Evolutionary conservation across 2,888 invertebrate genomes (phyloP).

Genomic region (Nesidiocoris tenuis): DNA sequence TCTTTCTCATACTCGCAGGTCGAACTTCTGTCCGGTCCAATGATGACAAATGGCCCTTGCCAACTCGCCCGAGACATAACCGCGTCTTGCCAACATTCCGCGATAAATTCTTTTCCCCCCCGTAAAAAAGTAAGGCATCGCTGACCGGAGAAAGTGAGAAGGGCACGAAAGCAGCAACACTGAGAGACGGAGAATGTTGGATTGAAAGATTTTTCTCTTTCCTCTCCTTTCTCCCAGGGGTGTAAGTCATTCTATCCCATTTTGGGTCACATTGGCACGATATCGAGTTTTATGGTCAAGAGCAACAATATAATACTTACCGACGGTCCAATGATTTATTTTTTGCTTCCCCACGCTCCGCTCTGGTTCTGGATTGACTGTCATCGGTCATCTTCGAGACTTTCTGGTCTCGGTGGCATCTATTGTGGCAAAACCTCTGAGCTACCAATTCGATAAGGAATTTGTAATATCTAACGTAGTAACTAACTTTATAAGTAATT

Average conservation of each 20-base stretch:
- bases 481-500: too few relatives aligned
- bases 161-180: neutral
- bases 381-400: too few relatives aligned
- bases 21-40: conserved; percentile 23
- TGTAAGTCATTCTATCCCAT: neutral
- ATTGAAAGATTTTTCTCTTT: neutral
- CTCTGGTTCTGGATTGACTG: too few relatives aligned
- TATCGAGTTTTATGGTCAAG: neutral
- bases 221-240: neutral
- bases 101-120: conserved; percentile 25
- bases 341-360: too few relatives aligned
- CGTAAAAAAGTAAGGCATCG: neutral
- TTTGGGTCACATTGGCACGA: neutral
- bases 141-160: neutral
- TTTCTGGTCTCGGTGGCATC: too few relatives aligned
- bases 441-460: too few relatives aligned
- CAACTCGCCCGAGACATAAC: conserved; percentile 23
- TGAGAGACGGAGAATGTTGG: neutral
- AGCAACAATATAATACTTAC: neutral
- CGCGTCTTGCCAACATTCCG: conserved; percentile 31
- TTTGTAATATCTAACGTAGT: too few relatives aligned
- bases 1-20: neutral
- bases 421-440: too few relatives aligned
- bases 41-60: conserved; percentile 32
- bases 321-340: neutral